These are phyloP conservation scores for Deroplatys truncata DNA, from an alignment of 2,888 invertebrate species.

Conservation along the genomic window DNA sequence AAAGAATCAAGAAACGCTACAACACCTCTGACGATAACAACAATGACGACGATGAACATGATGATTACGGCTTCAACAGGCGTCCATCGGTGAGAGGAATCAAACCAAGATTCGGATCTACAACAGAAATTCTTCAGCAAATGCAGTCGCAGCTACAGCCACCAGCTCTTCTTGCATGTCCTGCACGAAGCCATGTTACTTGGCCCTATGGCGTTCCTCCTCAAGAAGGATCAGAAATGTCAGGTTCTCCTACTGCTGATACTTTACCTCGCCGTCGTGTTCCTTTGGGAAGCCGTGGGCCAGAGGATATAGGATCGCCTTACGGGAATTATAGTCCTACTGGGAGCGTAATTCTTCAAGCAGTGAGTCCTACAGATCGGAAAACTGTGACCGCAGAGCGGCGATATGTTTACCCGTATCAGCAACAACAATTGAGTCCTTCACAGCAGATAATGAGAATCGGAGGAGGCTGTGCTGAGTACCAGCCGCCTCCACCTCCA, in stretches of 20 bases:
- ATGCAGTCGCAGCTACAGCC: constrained; percentile 64
- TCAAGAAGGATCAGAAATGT: background rate
- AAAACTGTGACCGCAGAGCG: background rate
- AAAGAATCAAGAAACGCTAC: constrained; percentile 72
- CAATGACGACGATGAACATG: constrained; percentile 71
- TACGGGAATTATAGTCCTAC: background rate
- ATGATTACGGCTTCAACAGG: constrained; percentile 85
- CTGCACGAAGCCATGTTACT: constrained; percentile 46
- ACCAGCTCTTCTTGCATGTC: constrained; percentile 39
- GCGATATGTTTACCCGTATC: constrained; percentile 28
- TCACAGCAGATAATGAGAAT: constrained; percentile 26
- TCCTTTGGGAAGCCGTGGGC: background rate
- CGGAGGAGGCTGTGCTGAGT: constrained; percentile 23
- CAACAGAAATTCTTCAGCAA: constrained; percentile 75
- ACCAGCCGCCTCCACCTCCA: background rate
- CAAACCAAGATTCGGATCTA: constrained; percentile 78
- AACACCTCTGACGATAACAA: constrained; percentile 17
- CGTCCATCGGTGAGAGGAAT: constrained; percentile 87
- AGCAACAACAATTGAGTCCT: constrained; percentile 17
- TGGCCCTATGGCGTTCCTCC: constrained; percentile 54
- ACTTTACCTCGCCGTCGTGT: background rate
- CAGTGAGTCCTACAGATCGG: background rate
- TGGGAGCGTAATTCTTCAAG: background rate
- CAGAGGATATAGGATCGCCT: background rate
- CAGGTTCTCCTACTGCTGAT: background rate